Percentiles rank a stretch among this genome's conserved stretches.
phyloP scores from a whole-genome alignment of 2,888 invertebrate genomes.

The Heliconius ethilla region DNA sequence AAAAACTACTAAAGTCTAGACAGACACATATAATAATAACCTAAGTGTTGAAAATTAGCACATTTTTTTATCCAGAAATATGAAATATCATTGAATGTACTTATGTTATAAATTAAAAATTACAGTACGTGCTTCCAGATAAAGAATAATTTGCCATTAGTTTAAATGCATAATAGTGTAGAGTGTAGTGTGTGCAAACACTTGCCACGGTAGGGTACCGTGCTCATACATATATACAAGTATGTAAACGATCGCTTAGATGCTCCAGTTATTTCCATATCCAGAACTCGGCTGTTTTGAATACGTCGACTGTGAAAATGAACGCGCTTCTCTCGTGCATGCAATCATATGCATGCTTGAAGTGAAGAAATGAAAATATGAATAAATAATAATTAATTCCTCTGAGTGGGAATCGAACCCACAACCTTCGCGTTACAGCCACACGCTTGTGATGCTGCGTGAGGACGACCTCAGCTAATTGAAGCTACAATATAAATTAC shows the following conservation, averaged over 20 bases:
- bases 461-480: too few relatives aligned
- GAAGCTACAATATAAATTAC: too few relatives aligned
- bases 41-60: neutral
- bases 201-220: neutral
- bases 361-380: too few relatives aligned
- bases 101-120: too few relatives aligned
- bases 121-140: too few relatives aligned
- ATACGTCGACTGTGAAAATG: constrained; percentile 27
- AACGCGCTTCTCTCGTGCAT: neutral
- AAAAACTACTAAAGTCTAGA: neutral
- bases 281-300: neutral
- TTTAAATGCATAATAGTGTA: too few relatives aligned
- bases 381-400: too few relatives aligned
- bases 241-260: constrained; percentile 20
- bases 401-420: too few relatives aligned
- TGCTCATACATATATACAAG: neutral
- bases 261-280: constrained; percentile 24
- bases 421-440: neutral
- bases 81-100: neutral
- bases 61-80: neutral
- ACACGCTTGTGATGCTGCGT: neutral
- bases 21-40: neutral
- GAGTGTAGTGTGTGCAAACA: too few relatives aligned
- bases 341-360: neutral
- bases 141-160: too few relatives aligned